These are phyloP conservation scores for Penaeus monodon DNA, from an alignment of 2,888 invertebrate genomes.

Conservation along the genomic window DNA sequence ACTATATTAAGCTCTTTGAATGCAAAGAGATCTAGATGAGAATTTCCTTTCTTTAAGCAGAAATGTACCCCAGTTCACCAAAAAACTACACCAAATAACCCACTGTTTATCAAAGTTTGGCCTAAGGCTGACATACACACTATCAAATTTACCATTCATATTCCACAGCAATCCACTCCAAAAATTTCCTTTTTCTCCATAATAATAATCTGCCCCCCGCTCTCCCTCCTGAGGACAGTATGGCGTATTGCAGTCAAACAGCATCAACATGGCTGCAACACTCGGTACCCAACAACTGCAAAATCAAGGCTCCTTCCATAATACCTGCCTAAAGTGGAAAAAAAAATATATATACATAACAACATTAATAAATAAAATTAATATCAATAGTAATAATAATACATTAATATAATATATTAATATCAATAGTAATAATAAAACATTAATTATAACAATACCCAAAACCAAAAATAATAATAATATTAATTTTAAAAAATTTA, in stretches of 20 bases:
- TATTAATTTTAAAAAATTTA: no score
- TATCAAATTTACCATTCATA: background rate
- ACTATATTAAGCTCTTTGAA: background rate
- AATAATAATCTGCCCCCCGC: constrained; percentile 54
- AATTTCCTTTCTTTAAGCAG: background rate
- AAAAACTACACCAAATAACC: no score
- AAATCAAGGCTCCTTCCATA: constrained; percentile 70
- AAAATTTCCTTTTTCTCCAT: constrained; percentile 50
- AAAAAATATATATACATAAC: background rate
- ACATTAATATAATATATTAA: no score
- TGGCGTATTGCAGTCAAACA: constrained; percentile 70
- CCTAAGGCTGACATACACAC: background rate
- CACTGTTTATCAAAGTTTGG: background rate
- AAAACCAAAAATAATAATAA: no score
- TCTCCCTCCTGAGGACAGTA: constrained; percentile 65
- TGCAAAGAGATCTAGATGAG: background rate
- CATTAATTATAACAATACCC: no score
- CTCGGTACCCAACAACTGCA: constrained; percentile 69
- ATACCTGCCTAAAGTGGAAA: constrained; percentile 69
- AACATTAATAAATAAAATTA: no score
- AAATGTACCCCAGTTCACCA: no score
- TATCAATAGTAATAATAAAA: no score
- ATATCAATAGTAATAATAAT: no score
- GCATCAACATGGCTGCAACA: constrained; percentile 70
- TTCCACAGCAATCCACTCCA: background rate